Evolutionary conservation across 37 sponge, comb jelly and placozoan species (phyloP), one percentile per base, ranked within the genome.

Genomic region (Corticium candelabrum): DNA sequence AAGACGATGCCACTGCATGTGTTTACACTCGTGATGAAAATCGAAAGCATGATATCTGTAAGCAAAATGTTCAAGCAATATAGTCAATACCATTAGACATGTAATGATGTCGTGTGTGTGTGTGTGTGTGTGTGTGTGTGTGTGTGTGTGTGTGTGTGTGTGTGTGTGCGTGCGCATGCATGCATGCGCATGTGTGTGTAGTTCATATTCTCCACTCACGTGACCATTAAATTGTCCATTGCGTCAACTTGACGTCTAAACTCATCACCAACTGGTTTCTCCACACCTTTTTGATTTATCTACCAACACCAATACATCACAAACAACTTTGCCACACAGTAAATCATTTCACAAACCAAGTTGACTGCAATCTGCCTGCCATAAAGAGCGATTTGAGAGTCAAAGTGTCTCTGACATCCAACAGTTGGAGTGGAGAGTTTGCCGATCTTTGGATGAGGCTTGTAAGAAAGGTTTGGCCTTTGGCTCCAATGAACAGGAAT

Each of bases 11-110:
- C 94, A 97, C 7, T 88, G 77, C 88, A 97, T 87, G 68, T 90
- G 90, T 67, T 89, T 91, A 74, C 98, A 97, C 79, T 97, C 92
- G 75, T 97, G 90, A 83, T 97, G 98, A 77, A 97, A 97, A 70
- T 97, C 98, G 82, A 97, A 97, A 39, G 85, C 87, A 39, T 78
- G 69, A 67, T 94, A 97, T 35, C 40, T 68, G 29, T 15, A 70
- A 70, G 29, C 5, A 5, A 43, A 5, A 43, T 43, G 11, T 11
- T 21, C 56, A 43, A 5, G 11, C 11, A 43, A 11, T 43, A 11
- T 11, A n/a, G n/a, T n/a, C n/a, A n/a, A n/a, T n/a, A n/a, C n/a
- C n/a, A n/a, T n/a, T n/a, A n/a, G n/a, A n/a, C n/a, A n/a, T n/a
- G n/a, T n/a, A n/a, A n/a, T n/a, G n/a, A n/a, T n/a, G n/a, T n/a